Percentiles rank a stretch among this genome's conserved stretches.
phyloP scores from a whole-genome alignment of 1,140 invertebrate species.

The Drosophila prosaltans region DNA sequence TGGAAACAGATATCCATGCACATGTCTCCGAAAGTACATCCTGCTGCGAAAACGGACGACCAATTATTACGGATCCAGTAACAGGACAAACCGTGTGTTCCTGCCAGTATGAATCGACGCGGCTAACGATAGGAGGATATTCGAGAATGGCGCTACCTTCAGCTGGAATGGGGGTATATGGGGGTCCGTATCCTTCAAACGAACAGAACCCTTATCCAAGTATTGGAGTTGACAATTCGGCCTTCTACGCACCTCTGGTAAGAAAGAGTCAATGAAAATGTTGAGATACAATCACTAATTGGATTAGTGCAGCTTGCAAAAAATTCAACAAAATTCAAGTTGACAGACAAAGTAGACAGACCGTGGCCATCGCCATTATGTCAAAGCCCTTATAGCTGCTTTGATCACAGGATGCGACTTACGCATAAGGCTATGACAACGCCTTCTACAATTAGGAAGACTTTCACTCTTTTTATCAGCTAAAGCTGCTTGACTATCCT shows the following conservation, averaged over 20 bases:
- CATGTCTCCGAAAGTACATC: conserved; percentile 85
- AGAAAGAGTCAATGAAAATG: conserved; percentile 82
- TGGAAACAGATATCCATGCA: conserved; percentile 45
- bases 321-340: conserved; percentile 54
- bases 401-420: conserved; percentile 4
- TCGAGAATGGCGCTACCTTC: conserved; percentile 87
- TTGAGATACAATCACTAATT: conserved; percentile 37
- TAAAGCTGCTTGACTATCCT: conserved; percentile 21
- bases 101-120: conserved; percentile 95
- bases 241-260: conserved; percentile 97
- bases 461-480: conserved; percentile 53
- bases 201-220: conserved; percentile 96
- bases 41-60: conserved; percentile 97
- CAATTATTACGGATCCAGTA: conserved; percentile 96
- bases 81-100: conserved; percentile 97
- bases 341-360: conserved; percentile 50
- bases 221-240: conserved; percentile 95
- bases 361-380: conserved; percentile 25
- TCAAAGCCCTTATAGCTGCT: conserved; percentile 37
- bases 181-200: conserved; percentile 91
- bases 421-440: neutral
- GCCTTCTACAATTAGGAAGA: conserved; percentile 26
- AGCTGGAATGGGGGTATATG: conserved; percentile 87
- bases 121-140: conserved; percentile 88
- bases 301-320: conserved; percentile 52